A percentile compares a stretch with the other conserved stretches of the same genome.
phyloP scores from a whole-genome alignment of 2,113 vertebrate genomes.

The Kryptolebias marmoratus region DNA sequence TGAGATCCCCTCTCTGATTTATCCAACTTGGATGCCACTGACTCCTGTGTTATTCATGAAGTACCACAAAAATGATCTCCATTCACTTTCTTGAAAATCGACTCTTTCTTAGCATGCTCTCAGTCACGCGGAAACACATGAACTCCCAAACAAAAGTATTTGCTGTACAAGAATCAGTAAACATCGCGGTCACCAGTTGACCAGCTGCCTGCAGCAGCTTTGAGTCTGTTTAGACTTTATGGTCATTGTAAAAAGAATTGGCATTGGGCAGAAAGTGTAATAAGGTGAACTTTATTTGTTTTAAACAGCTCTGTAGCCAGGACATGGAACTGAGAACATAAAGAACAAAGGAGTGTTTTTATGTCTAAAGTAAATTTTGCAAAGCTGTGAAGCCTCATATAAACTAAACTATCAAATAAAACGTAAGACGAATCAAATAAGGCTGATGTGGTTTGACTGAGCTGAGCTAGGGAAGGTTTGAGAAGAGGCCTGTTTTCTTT shows the following conservation, averaged over 20 bases:
- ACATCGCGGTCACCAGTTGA: not conserved
- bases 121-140: too few relatives aligned
- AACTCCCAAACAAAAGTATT: too few relatives aligned
- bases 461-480: constrained; percentile 69
- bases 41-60: too few relatives aligned
- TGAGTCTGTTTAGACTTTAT: not conserved
- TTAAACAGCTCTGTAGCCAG: constrained; percentile 14
- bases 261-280: not conserved
- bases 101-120: too few relatives aligned
- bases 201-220: not conserved
- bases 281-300: constrained; percentile 8
- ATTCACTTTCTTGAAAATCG: too few relatives aligned
- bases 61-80: too few relatives aligned
- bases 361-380: constrained; percentile 54
- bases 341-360: constrained; percentile 45
- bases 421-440: constrained; percentile 38
- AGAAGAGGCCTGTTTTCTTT: constrained; percentile 64
- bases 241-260: not conserved
- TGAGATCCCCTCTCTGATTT: too few relatives aligned
- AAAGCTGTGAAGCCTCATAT: constrained; percentile 63
- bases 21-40: too few relatives aligned
- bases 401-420: constrained; percentile 68
- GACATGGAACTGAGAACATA: not conserved
- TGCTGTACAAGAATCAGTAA: not conserved
- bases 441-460: constrained; percentile 63